These are phyloP conservation scores for Osmerus eperlanus DNA, from an alignment of 2,113 vertebrate species.

Conservation along the genomic window DNA sequence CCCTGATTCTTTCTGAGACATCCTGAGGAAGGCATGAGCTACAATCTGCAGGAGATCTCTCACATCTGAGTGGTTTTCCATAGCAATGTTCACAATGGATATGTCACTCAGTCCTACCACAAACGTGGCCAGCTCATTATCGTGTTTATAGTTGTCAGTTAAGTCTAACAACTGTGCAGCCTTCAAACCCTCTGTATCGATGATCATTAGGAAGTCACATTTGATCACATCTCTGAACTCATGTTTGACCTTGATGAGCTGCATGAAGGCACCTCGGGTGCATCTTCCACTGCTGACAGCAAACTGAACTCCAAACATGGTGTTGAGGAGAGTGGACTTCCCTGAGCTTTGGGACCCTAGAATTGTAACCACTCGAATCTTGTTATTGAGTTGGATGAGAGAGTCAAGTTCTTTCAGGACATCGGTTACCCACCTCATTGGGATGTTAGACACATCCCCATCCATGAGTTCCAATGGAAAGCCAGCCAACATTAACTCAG, in stretches of 20 bases:
- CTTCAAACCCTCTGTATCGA: no score
- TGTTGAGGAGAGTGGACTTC: conserved; percentile 26
- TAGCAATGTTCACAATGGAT: conserved; percentile 48
- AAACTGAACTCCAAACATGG: conserved; percentile 78
- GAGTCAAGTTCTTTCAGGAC: conserved; percentile 39
- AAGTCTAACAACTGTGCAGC: no score
- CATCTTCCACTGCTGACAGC: conserved; percentile 60
- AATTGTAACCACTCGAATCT: conserved; percentile 41
- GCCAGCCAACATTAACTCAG: conserved; percentile 51
- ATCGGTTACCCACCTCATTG: conserved; percentile 41
- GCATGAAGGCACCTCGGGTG: conserved; percentile 67
- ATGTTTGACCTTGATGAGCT: conserved; percentile 52
- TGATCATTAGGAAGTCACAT: no score
- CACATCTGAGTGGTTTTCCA: conserved; percentile 58
- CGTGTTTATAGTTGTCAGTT: no score
- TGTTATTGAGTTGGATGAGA: conserved; percentile 24
- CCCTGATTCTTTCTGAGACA: conserved; percentile 40
- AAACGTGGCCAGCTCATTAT: no score
- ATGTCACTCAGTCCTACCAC: conserved; percentile 40
- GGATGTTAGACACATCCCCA: conserved; percentile 54
- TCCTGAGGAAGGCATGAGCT: conserved; percentile 67
- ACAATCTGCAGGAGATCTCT: conserved; percentile 70
- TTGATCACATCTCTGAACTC: conserved; percentile 47
- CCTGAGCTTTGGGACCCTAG: conserved; percentile 52
- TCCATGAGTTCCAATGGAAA: conserved; percentile 56